Evolutionary conservation across 2,113 vertebrate genomes (phyloP), one percentile per base, ranked within the genome.

Genomic region (Noctilio leporinus): DNA sequence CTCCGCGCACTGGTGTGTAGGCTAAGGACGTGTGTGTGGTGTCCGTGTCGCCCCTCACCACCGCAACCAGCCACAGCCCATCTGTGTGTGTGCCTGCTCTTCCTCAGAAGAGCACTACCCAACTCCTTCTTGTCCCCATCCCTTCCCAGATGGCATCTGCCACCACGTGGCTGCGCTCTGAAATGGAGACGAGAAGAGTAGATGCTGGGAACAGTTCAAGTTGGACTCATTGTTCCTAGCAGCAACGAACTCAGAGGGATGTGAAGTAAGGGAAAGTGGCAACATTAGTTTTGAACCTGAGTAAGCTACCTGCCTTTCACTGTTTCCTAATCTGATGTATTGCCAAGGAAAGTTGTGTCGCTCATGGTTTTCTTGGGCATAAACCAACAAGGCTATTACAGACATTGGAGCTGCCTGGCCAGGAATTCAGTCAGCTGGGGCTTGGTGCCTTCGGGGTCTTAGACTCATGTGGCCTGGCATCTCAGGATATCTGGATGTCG

Each of bases 131-230:
- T 2, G 47, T 53, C 6, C 7, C 49, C 12, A 19, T 45, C 10
- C n/a, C 28, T 38, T 53, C 49, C 49, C 43, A 22, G 19, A 26
- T 57, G 87, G 33, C n/a, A 70, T 40, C n/a, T 10, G 19, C 78
- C 49, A 26, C 30, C 1, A 4, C 49, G 73, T 93, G 95, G 43
- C 89, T 91, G 87, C 80, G 55, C 20, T 94, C 24, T 93, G 33
- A 40, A 28, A 20, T 64, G n/a, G 92, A 67, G 45, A 75, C 24
- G 64, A 30, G 75, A 49, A 89, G 73, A 69, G n/a, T 16, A 78
- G 51, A 69, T 20, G 17, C 22, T 82, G 55, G 62, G 51, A 86
- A 45, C 40, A 40, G 35, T 76, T 88, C 76, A 75, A 80, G 53
- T 81, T 51, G 28, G 76, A 94, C 43, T 77, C 38, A n/a, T 89